Conservation (phyloP, 2,113 vertebrate genomes). For the Planiliza haematocheilus region DNA sequence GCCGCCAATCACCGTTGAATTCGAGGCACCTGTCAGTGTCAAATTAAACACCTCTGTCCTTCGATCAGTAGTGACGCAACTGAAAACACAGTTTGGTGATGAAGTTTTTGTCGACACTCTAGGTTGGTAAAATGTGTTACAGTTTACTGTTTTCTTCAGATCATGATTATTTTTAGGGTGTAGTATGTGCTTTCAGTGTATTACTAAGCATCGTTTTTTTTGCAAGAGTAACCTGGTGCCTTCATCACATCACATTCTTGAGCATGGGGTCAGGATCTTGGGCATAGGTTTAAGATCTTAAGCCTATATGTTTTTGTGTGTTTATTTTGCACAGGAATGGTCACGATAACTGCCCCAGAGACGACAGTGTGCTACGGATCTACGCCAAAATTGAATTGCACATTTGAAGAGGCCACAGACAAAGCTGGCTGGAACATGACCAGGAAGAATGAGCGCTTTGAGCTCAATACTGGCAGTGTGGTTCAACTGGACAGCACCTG, state of each 20-base stretch:
- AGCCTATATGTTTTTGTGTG: not conserved
- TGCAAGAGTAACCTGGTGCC: too few species aligned
- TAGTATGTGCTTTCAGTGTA: not conserved
- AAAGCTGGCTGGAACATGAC: constrained; percentile 36
- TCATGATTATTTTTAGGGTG: not conserved
- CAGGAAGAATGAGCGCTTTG: fast-evolving
- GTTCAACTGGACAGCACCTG: fast-evolving
- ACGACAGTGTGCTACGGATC: constrained; percentile 34
- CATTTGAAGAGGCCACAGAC: not conserved
- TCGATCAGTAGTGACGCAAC: not conserved
- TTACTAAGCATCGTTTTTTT: not conserved
- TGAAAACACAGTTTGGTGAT: fast-evolving
- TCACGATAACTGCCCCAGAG: constrained; percentile 25
- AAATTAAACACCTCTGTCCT: constrained; percentile 18
- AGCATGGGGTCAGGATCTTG: too few species aligned
- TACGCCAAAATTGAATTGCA: constrained; percentile 29
- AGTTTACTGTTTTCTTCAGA: not conserved
- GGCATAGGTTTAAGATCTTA: too few species aligned
- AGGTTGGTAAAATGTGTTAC: constrained; percentile 60
- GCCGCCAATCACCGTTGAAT: not conserved
- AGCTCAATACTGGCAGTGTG: constrained; percentile 26
- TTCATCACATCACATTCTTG: too few species aligned
- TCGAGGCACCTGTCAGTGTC: constrained; percentile 50
- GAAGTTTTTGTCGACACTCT: constrained; percentile 30
- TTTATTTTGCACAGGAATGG: constrained; percentile 66